These are phyloP conservation scores for Drosophila ohnishii DNA, from an alignment of 1,140 invertebrate genomes.

Conservation along the genomic window DNA sequence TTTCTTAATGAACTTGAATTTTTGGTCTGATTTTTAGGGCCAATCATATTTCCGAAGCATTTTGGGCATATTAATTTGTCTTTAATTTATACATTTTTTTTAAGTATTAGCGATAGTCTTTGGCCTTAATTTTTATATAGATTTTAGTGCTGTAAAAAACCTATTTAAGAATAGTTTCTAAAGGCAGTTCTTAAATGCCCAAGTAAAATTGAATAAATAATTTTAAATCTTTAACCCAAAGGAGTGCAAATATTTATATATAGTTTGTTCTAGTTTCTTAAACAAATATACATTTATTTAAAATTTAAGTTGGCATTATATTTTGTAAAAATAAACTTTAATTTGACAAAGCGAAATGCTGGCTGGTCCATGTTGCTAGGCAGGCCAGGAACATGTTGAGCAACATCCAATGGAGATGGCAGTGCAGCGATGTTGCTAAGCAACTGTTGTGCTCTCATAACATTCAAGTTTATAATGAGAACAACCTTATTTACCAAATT, in stretches of 20 bases:
- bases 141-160: not conserved
- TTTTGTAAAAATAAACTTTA: not conserved
- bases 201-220: not conserved
- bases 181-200: not conserved
- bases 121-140: not conserved
- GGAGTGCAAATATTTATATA: not conserved
- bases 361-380: not conserved
- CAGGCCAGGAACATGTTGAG: not conserved
- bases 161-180: not conserved
- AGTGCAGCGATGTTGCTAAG: not conserved
- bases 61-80: slow-evolving; percentile 19
- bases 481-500: not conserved
- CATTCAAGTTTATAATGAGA: not conserved
- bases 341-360: not conserved
- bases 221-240: not conserved
- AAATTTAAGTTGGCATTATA: too few relatives aligned
- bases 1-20: slow-evolving; percentile 50
- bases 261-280: not conserved
- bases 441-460: not conserved
- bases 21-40: slow-evolving; percentile 1
- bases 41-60: slow-evolving; percentile 28
- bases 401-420: not conserved
- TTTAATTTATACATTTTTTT: not conserved
- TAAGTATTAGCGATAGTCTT: not conserved
- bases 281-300: not conserved